phyloP scores from a whole-genome alignment of 2,113 vertebrate species.

The Puntigrus tetrazona region DNA sequence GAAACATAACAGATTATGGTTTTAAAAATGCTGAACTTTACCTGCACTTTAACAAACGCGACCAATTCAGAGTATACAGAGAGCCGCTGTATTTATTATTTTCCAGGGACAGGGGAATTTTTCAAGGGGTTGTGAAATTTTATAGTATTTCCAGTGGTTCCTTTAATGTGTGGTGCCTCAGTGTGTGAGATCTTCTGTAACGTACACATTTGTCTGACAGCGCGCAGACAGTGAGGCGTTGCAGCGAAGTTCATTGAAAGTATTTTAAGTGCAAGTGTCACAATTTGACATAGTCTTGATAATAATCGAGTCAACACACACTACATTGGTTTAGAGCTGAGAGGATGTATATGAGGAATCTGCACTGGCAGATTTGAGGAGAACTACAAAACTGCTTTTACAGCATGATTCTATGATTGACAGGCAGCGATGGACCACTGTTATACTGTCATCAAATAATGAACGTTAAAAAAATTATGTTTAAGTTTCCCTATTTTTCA shows the following conservation, averaged over 20 bases:
- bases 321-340: slow-evolving; percentile 61
- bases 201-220: slow-evolving; percentile 37
- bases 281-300: slow-evolving; percentile 67
- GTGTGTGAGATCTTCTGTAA: slow-evolving; percentile 34
- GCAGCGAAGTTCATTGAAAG: slow-evolving; percentile 66
- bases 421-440: background rate
- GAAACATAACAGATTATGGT: background rate
- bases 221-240: slow-evolving; percentile 12
- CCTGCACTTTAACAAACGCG: slow-evolving; percentile 6
- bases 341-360: slow-evolving; percentile 71
- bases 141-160: slow-evolving; percentile 34
- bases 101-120: slow-evolving; percentile 40
- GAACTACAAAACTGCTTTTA: slow-evolving; percentile 7
- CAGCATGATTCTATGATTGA: background rate
- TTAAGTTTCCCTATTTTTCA: background rate
- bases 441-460: background rate
- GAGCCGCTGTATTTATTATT: slow-evolving; percentile 20
- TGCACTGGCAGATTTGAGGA: background rate
- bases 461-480: too few species aligned
- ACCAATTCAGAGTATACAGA: slow-evolving; percentile 18
- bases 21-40: slow-evolving; percentile 7
- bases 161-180: slow-evolving; percentile 42
- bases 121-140: slow-evolving; percentile 43
- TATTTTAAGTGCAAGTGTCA: slow-evolving; percentile 66
- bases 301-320: slow-evolving; percentile 65